Conservation (phyloP, 2,797 vertebrate genomes). For the Microctenopoma steveboyesi region DNA sequence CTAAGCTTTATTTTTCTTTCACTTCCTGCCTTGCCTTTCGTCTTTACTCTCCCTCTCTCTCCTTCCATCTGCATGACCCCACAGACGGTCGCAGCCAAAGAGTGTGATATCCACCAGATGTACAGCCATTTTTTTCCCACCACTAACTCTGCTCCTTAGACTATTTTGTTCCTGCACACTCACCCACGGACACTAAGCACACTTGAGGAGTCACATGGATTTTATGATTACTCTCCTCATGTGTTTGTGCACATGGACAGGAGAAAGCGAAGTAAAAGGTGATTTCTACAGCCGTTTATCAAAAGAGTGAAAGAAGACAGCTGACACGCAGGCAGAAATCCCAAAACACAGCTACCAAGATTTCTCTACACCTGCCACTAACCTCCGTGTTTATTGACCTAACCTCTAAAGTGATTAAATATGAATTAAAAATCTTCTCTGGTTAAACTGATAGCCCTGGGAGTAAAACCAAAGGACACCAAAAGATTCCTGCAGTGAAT, state of each 20-base stretch:
- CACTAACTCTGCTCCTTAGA: slow-evolving; percentile 4
- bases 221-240: slow-evolving; percentile 14
- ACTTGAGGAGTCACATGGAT: slow-evolving; percentile 25
- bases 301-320: slow-evolving; percentile 4
- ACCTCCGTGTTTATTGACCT: slow-evolving; percentile 39
- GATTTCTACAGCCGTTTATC: slow-evolving; percentile 2
- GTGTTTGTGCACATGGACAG: not conserved
- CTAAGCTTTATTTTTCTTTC: slow-evolving; percentile 28
- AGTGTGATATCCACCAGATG: slow-evolving; percentile 48
- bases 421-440: slow-evolving; percentile 54
- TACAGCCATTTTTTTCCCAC: slow-evolving; percentile 14
- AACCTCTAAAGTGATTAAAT: slow-evolving; percentile 64
- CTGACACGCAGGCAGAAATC: not conserved
- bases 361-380: slow-evolving; percentile 4
- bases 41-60: not conserved
- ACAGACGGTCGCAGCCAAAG: slow-evolving; percentile 41
- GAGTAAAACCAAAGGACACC: slow-evolving; percentile 52
- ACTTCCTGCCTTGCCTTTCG: slow-evolving; percentile 28
- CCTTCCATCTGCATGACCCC: slow-evolving; percentile 32
- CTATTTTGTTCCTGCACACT: slow-evolving; percentile 31
- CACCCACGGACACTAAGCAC: slow-evolving; percentile 25
- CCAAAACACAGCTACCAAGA: slow-evolving; percentile 9
- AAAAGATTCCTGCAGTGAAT: slow-evolving; percentile 63
- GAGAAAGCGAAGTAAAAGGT: not conserved
- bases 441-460: slow-evolving; percentile 62